Percentiles rank a stretch among this genome's conserved stretches.
phyloP scores from a whole-genome alignment of 2,797 vertebrate species.

The Cyclura pinguis region DNA sequence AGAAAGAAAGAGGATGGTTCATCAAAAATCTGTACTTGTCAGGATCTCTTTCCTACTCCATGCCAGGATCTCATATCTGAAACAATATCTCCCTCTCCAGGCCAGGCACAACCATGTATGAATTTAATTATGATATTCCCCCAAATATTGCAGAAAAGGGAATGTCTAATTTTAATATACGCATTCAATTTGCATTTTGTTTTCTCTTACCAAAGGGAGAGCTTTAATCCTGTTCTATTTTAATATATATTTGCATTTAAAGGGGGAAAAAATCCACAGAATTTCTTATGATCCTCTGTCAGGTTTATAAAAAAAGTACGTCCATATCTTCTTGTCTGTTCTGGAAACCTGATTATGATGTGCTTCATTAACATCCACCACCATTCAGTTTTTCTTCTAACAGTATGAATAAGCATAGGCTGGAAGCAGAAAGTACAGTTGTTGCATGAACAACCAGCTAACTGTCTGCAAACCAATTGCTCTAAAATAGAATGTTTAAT shows the following conservation, averaged over 20 bases:
- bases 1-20: background rate
- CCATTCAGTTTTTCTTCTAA: background rate
- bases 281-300: background rate
- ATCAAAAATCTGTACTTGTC: background rate
- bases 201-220: background rate
- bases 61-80: background rate
- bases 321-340: background rate
- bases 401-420: background rate
- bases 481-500: background rate
- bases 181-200: background rate
- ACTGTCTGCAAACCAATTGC: background rate
- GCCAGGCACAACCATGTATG: background rate
- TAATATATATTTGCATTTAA: background rate
- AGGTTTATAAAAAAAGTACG: background rate
- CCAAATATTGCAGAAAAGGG: background rate
- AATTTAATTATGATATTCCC: background rate
- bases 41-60: background rate
- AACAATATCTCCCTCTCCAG: slow-evolving; percentile 22
- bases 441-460: background rate
- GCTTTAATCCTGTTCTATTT: background rate
- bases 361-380: background rate
- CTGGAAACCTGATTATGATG: background rate
- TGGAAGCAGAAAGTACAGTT: too few species aligned
- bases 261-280: background rate
- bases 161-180: background rate